phyloP scores from a whole-genome alignment of 2,888 invertebrate species.

The Lithophane semibrunnea region DNA sequence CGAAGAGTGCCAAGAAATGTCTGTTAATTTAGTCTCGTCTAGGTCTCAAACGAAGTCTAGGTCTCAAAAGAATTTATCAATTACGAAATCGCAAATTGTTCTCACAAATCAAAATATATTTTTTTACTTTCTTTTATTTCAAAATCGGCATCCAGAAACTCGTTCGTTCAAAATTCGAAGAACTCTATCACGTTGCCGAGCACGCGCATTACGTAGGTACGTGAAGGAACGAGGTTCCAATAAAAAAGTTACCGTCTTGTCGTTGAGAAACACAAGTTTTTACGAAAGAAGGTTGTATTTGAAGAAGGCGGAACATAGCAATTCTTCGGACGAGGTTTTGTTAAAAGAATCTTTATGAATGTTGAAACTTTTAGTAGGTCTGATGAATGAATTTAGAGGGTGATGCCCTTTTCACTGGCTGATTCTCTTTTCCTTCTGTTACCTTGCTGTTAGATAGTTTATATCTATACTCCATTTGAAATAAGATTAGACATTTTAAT shows the following conservation, averaged over 20 bases:
- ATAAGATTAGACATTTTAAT: no score
- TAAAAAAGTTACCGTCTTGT: slow-evolving; percentile 47
- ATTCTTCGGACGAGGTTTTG: slow-evolving; percentile 47
- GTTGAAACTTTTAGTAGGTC: background rate
- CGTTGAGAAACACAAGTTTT: slow-evolving; percentile 61
- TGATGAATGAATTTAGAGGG: background rate
- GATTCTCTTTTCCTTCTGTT: no score
- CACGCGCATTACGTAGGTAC: slow-evolving; percentile 47
- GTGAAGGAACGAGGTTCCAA: slow-evolving; percentile 41
- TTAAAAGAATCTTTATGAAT: slow-evolving; percentile 18
- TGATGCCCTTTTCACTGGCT: no score
- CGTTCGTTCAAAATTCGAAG: slow-evolving; percentile 59
- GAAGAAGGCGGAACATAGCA: slow-evolving; percentile 58
- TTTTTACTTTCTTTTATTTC: slow-evolving; percentile 45
- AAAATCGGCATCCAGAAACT: slow-evolving; percentile 43
- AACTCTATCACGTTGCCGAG: slow-evolving; percentile 44
- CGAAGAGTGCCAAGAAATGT: slow-evolving; percentile 51
- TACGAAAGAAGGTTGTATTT: slow-evolving; percentile 49
- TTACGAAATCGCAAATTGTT: background rate
- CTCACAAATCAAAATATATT: slow-evolving; percentile 24
- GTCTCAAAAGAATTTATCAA: background rate
- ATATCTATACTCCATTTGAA: no score
- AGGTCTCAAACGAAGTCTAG: slow-evolving; percentile 24
- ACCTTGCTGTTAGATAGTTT: no score
- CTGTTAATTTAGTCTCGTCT: slow-evolving; percentile 37